Evolutionary conservation across 1,140 invertebrate genomes (phyloP).

Genomic region (Pseudomyrmex pallidus): DNA sequence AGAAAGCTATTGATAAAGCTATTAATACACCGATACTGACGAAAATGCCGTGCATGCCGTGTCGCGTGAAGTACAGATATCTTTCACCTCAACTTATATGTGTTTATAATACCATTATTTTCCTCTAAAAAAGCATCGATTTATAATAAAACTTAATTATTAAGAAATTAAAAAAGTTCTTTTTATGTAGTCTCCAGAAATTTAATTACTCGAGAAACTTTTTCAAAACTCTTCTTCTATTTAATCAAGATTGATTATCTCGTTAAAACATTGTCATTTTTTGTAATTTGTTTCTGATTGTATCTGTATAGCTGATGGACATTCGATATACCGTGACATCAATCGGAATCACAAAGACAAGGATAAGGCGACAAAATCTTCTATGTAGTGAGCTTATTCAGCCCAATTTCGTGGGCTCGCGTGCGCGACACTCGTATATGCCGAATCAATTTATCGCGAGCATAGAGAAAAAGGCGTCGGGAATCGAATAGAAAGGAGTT

Average conservation of each 20-base stretch:
- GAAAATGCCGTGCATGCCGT: neutral
- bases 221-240: too few relatives aligned
- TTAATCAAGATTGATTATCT: too few relatives aligned
- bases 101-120: too few relatives aligned
- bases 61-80: neutral
- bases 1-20: constrained; percentile 3
- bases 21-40: constrained; percentile 44
- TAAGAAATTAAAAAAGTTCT: neutral
- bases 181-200: neutral
- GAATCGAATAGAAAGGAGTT: constrained; percentile 36
- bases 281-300: neutral
- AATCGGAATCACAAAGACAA: neutral
- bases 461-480: constrained; percentile 2
- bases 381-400: neutral
- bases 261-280: neutral
- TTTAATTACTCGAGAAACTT: too few relatives aligned
- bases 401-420: constrained; percentile 6
- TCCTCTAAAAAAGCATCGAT: too few relatives aligned
- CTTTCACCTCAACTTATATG: too few relatives aligned
- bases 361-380: constrained; percentile 8
- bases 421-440: constrained; percentile 7
- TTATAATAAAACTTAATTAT: neutral
- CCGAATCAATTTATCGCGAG: constrained; percentile 46
- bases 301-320: neutral
- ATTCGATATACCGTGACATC: neutral